A percentile compares a stretch with the other conserved stretches of the same genome.
These are phyloP conservation scores for Dinocampus coccinellae DNA, from an alignment of 2,888 invertebrate species.

Conservation along the genomic window DNA sequence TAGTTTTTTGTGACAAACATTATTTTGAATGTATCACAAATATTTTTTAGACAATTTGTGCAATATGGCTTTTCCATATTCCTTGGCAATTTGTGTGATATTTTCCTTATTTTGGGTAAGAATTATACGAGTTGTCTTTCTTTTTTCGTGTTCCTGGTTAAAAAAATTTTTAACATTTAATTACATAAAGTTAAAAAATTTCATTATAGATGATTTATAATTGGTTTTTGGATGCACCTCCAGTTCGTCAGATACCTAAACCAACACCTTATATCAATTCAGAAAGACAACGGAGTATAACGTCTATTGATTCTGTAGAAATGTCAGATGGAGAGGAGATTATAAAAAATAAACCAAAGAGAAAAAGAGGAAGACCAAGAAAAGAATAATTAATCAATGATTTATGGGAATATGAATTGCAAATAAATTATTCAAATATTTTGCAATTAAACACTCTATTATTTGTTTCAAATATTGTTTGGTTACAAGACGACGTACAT, in stretches of 20 bases:
- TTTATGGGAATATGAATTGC: not conserved
- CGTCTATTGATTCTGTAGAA: conserved; percentile 56
- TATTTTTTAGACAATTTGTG: conserved; percentile 50
- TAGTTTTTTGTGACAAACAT: conserved; percentile 26
- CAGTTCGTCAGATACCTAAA: conserved; percentile 7
- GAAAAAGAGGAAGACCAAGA: conserved; percentile 36
- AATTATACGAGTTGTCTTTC: not conserved
- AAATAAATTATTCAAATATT: not conserved
- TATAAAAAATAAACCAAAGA: conserved; percentile 29
- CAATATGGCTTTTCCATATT: conserved; percentile 44
- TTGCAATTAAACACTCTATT: not conserved
- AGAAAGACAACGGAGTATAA: conserved; percentile 47
- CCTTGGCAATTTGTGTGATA: conserved; percentile 50
- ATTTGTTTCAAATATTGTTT: conserved; percentile 1
- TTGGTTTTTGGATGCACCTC: conserved; percentile 36
- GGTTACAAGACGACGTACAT: conserved; percentile 23
- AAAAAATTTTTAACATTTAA: no score
- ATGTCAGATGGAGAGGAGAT: conserved; percentile 51
- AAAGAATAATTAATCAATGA: conserved; percentile 8
- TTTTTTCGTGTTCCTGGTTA: not conserved
- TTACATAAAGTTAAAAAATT: conserved; percentile 12
- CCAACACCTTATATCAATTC: conserved; percentile 14
- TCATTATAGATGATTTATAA: conserved; percentile 44
- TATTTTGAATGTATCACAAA: conserved; percentile 63
- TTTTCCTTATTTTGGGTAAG: conserved; percentile 53